Evolutionary conservation across 1,140 invertebrate genomes (phyloP), one percentile per base, ranked within the genome.

Genomic region (Epicauta chinensis): DNA sequence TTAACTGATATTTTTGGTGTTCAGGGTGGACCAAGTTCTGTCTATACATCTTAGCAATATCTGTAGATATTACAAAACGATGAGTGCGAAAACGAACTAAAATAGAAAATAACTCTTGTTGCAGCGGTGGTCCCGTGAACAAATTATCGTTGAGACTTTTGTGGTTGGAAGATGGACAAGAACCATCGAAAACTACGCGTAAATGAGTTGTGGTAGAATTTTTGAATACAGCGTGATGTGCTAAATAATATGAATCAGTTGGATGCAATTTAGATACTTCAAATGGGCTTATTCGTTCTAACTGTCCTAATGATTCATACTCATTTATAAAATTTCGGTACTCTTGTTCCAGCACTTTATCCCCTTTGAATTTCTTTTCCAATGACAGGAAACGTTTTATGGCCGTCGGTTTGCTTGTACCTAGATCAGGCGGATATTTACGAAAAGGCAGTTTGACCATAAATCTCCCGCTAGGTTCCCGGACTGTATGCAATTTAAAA

Each of bases 151-250:
- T 74, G 0, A 73, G 41, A 1, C 59, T 64, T 7, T 51, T 29
- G 2, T 56, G 57, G 12, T 45, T 55, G 15, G 14, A 10, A 14
- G 37, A 32, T 0, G 2, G 38, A 40, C 38, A 40, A 7, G 67
- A 69, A 0, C 61, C 71, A 54, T 72, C 62, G 55, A 72, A 71
- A 2, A 74, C 70, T 4, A 71, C 61, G 31, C 70, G 51, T 6
- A 69, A 38, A 51, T 71, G 67, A 0, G 63, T 63, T 13, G 68
- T 40, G 11, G 58, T 63, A n/a, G 52, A 17, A 14, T 53, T 47
- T 41, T 63, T 65, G 3, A 69, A 5, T 0, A 73, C 70, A 7
- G 58, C 57, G 34, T 72, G 71, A 55, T 75, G 71, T 5, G 72
- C 70, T 13, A 75, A 37, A 50, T 69, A 70, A 47, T 15, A 30